Base-by-base conservation (phyloP, 2,797 vertebrate species). In the Helicolenus hilgendorfi region DNA sequence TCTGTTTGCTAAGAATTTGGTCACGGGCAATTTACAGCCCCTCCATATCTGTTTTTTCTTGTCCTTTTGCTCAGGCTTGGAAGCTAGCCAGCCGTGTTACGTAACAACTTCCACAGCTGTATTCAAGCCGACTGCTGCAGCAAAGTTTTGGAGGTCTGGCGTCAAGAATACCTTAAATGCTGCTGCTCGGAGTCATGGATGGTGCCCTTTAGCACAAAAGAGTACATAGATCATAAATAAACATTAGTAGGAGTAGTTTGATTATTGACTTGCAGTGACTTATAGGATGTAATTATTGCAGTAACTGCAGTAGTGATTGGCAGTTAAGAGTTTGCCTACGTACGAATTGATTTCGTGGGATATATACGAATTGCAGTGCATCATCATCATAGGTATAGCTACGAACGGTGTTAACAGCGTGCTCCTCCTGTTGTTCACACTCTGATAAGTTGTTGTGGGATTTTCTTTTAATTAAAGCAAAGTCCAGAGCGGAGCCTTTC, bases 1-100 rank as follows among this genome's bases (percentile, higher is more conserved):
- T 80, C 29, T 85, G 72, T 92, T 88, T 84, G 62, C 67, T 31
- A 69, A 87, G 49, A 76, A 74, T 84, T 70, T 81, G 36, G 63
- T 82, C 78, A 53, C 2, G 5, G 11, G 56, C 6, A 60, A 78
- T 78, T 86, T 79, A 29, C 53, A 45, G 38, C 38, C 33, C n/a
- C 18, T 60, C 41, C 38, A 41, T 77, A 83, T 84, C 60, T 85
- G 72, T 1, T 79, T 88, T 78, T 86, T 78, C 70, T 26, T 74
- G 41, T 81, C 24, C 35, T 78, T 86, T 82, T 72, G 71, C 49
- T 72, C 35, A 26, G 59, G n/a, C 55, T 73, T 82, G 74, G 76
- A 77, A 35, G 35, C 58, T 13, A 18, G 81, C 69, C 78, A 85
- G 67, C 33, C 15, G 56, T 11, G 73, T 90, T 91, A 85, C 36